Evolutionary conservation across 2,113 vertebrate genomes (phyloP).

Genomic region (Sebastes fasciatus): DNA sequence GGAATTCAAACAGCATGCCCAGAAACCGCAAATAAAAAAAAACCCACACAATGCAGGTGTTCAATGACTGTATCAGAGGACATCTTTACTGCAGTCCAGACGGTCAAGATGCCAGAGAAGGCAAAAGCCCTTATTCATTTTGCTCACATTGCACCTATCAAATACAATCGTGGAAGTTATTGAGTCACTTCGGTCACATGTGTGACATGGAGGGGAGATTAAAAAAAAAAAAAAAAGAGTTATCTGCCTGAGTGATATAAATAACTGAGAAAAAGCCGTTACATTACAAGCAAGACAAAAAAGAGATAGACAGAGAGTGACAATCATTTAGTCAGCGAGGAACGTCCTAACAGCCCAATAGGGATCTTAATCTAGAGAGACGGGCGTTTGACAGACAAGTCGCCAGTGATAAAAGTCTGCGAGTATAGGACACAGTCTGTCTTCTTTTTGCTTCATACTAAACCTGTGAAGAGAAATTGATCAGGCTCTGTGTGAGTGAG

Average conservation of each 20-base stretch:
- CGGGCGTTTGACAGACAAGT: slow-evolving; percentile 26
- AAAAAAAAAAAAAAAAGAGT: slow-evolving; percentile 22
- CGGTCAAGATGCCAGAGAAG: slow-evolving; percentile 30
- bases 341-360: slow-evolving; percentile 19
- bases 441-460: slow-evolving; percentile 30
- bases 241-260: slow-evolving; percentile 14
- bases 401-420: slow-evolving; percentile 17
- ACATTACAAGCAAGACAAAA: slow-evolving; percentile 4
- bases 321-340: slow-evolving; percentile 29
- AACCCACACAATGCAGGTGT: slow-evolving; percentile 39
- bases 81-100: slow-evolving; percentile 28
- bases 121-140: not conserved
- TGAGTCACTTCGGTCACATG: not conserved
- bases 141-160: slow-evolving; percentile 1
- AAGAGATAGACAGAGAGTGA: slow-evolving; percentile 12
- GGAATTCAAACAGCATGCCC: slow-evolving; percentile 44
- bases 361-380: slow-evolving; percentile 42
- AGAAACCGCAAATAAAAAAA: slow-evolving; percentile 40
- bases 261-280: slow-evolving; percentile 2
- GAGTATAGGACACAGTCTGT: not conserved
- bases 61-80: slow-evolving; percentile 41
- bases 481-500: slow-evolving; percentile 13
- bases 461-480: slow-evolving; percentile 20
- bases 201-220: not conserved
- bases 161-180: slow-evolving; percentile 10